phyloP scores from a whole-genome alignment of 2,888 invertebrate genomes.

The Zygaena filipendulae region DNA sequence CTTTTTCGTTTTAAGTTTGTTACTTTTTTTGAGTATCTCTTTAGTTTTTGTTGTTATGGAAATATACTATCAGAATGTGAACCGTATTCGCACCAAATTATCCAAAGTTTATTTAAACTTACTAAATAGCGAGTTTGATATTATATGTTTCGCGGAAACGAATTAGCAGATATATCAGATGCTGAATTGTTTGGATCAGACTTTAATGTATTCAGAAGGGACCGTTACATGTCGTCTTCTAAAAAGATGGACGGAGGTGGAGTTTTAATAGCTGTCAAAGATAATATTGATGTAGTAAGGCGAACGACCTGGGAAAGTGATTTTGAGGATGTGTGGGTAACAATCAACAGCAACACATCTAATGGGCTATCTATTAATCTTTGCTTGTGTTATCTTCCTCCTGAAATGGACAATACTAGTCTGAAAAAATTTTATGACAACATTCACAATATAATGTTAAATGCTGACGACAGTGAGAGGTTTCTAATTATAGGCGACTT shows the following conservation, averaged over 20 bases:
- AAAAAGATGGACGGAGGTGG: constrained; percentile 5
- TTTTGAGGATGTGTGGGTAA: no score
- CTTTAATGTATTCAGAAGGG: constrained; percentile 5
- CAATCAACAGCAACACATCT: no score
- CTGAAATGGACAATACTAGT: no score
- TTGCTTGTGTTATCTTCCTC: no score
- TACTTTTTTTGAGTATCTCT: background rate
- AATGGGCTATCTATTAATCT: no score
- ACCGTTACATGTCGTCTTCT: constrained; percentile 1
- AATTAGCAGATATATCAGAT: constrained; percentile 3
- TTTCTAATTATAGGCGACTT: no score
- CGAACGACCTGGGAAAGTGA: no score
- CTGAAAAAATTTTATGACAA: no score
- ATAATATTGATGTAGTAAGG: no score
- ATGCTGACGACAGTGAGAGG: no score
- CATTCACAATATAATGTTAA: no score
- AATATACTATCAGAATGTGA: constrained; percentile 8
- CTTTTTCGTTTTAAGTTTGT: no score
- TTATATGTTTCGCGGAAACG: constrained; percentile 6
- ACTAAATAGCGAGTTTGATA: constrained; percentile 3
- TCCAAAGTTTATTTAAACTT: constrained; percentile 3
- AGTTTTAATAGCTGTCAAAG: constrained; percentile 2
- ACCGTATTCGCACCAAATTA: constrained; percentile 5
- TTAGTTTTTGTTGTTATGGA: background rate
- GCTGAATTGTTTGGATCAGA: constrained; percentile 2